A percentile compares a stretch with the other conserved stretches of the same genome.
These are phyloP conservation scores for Chalcis sispes DNA, from an alignment of 2,888 invertebrate genomes.

Conservation along the genomic window DNA sequence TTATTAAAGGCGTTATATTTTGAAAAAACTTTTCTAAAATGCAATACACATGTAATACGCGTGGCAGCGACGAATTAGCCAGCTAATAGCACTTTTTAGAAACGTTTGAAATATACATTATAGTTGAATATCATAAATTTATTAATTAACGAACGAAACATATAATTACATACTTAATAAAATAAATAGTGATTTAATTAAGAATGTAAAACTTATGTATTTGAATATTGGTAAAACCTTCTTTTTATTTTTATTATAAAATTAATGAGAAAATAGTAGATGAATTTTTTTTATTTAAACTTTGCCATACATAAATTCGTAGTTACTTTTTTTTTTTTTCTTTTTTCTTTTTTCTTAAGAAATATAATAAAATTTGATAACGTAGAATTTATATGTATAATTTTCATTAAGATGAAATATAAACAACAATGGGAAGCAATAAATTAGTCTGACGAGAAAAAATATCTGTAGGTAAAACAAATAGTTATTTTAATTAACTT, in stretches of 20 bases:
- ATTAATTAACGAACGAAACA: not conserved
- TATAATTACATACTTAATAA: not conserved
- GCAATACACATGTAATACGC: too few species aligned
- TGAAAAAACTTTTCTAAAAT: too few species aligned
- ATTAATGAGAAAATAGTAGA: too few species aligned
- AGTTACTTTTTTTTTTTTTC: too few species aligned
- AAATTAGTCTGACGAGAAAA: slow-evolving; percentile 19
- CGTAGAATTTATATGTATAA: not conserved
- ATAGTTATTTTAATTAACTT: slow-evolving; percentile 3
- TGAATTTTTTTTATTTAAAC: too few species aligned
- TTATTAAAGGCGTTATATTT: too few species aligned
- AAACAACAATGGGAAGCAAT: slow-evolving; percentile 15
- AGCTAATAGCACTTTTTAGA: slow-evolving; percentile 3
- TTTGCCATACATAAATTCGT: too few species aligned
- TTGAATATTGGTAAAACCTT: too few species aligned
- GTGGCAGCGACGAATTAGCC: slow-evolving; percentile 20
- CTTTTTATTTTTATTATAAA: too few species aligned
- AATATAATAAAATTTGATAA: slow-evolving; percentile 5
- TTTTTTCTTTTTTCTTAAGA: not conserved
- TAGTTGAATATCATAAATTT: not conserved
- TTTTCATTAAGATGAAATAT: not conserved
- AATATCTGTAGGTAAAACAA: slow-evolving; percentile 7
- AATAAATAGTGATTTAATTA: not conserved
- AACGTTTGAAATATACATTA: not conserved
- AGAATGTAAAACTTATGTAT: too few species aligned